Percentiles rank a stretch among this genome's conserved stretches.
These are phyloP conservation scores for Paramisgurnus dabryanus DNA, from an alignment of 2,113 vertebrate genomes.

Conservation along the genomic window DNA sequence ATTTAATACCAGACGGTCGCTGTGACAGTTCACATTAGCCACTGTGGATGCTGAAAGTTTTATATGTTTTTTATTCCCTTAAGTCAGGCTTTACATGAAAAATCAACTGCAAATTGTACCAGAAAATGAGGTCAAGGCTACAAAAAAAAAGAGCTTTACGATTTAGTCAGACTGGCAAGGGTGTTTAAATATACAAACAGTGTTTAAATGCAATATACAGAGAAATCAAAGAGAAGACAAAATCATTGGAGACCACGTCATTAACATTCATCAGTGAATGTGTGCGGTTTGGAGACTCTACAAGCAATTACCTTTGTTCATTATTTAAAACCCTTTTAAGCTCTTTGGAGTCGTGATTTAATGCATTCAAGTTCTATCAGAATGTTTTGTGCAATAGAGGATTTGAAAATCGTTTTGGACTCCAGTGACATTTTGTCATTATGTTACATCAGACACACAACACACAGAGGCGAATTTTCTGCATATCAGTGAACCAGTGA, in stretches of 20 bases:
- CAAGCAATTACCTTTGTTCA: constrained; percentile 18
- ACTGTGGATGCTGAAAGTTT: constrained; percentile 51
- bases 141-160: constrained; percentile 5
- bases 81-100: constrained; percentile 46
- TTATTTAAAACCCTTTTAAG: constrained; percentile 10
- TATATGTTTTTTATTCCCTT: constrained; percentile 41
- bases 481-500: constrained; percentile 8
- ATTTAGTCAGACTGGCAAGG: constrained; percentile 22
- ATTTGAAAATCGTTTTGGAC: background rate
- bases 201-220: background rate
- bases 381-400: background rate
- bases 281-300: background rate
- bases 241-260: background rate
- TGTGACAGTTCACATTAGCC: constrained; percentile 53
- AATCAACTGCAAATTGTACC: constrained; percentile 41
- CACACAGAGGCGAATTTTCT: background rate
- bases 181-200: constrained; percentile 25
- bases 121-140: constrained; percentile 52
- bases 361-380: constrained; percentile 1
- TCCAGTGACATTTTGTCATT: background rate
- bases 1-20: constrained; percentile 42
- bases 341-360: background rate
- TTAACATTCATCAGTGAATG: constrained; percentile 4
- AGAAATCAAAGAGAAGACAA: constrained; percentile 1
- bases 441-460: background rate